These are phyloP conservation scores for Cosmia trapezina DNA, from an alignment of 2,888 invertebrate species.

Conservation along the genomic window DNA sequence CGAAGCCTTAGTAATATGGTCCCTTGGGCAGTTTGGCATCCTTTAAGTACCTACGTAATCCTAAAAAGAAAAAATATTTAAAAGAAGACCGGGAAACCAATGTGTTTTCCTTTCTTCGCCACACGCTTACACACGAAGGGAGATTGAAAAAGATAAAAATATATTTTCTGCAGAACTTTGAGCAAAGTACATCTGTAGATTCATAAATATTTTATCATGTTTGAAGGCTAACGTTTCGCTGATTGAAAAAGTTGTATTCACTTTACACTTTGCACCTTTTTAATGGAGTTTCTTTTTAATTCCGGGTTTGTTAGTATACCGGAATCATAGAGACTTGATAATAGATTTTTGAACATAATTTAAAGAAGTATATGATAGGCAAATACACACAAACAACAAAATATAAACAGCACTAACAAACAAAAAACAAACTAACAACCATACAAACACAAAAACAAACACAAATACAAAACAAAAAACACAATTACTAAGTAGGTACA, in stretches of 20 bases:
- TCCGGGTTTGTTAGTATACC: not conserved
- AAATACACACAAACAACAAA: no score
- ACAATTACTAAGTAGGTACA: no score
- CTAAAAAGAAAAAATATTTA: not conserved
- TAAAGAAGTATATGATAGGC: not conserved
- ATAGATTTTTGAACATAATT: not conserved
- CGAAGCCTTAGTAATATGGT: not conserved
- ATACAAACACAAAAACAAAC: no score
- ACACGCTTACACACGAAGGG: not conserved
- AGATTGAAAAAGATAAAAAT: slow-evolving; percentile 18
- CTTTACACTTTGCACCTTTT: slow-evolving; percentile 22
- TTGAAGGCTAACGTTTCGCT: slow-evolving; percentile 39
- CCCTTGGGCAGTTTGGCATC: no score
- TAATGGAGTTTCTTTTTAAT: slow-evolving; percentile 38
- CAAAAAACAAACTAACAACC: no score
- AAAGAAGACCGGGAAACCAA: not conserved
- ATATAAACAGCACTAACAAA: no score
- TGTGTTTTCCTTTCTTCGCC: not conserved
- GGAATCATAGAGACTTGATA: not conserved
- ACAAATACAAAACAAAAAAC: no score
- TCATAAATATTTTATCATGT: slow-evolving; percentile 54
- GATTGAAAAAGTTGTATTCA: slow-evolving; percentile 47
- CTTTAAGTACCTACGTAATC: no score
- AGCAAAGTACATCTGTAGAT: slow-evolving; percentile 35
- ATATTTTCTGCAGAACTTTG: slow-evolving; percentile 22